phyloP scores from a whole-genome alignment of 2,797 vertebrate genomes.

The Girardinus metallicus region DNA sequence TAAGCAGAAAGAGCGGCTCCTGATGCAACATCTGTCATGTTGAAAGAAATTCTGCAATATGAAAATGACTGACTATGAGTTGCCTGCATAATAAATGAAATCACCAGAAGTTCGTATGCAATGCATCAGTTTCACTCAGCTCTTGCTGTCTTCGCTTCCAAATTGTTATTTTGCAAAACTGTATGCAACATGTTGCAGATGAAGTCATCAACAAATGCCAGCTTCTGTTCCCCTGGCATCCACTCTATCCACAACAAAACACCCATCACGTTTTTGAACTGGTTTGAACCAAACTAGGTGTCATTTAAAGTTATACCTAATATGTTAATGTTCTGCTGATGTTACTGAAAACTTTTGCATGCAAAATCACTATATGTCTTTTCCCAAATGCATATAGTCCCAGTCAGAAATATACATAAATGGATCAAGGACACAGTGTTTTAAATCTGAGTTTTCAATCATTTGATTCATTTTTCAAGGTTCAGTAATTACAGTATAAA shows the following conservation, averaged over 20 bases:
- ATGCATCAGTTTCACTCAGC: conserved; percentile 1
- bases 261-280: neutral
- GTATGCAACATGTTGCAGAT: conserved; percentile 1
- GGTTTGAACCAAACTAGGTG: neutral
- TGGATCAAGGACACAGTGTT: neutral
- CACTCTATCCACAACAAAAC: conserved; percentile 4
- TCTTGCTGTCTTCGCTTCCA: neutral
- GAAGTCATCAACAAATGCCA: conserved; percentile 8
- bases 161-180: neutral
- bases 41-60: conserved; percentile 18
- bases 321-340: conserved; percentile 10
- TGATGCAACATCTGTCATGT: conserved; percentile 19
- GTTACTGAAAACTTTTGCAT: neutral
- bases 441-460: neutral
- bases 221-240: conserved; percentile 3
- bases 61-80: conserved; percentile 21
- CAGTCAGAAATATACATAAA: neutral
- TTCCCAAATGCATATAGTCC: neutral
- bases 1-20: conserved; percentile 4
- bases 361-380: neutral
- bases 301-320: neutral
- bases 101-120: conserved; percentile 11
- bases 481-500: neutral
- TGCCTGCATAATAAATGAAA: conserved; percentile 16
- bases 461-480: neutral